A percentile compares a stretch with the other conserved stretches of the same genome.
Evolutionary conservation across 2,113 vertebrate genomes (phyloP).

Genomic region (Saccopteryx bilineata): DNA sequence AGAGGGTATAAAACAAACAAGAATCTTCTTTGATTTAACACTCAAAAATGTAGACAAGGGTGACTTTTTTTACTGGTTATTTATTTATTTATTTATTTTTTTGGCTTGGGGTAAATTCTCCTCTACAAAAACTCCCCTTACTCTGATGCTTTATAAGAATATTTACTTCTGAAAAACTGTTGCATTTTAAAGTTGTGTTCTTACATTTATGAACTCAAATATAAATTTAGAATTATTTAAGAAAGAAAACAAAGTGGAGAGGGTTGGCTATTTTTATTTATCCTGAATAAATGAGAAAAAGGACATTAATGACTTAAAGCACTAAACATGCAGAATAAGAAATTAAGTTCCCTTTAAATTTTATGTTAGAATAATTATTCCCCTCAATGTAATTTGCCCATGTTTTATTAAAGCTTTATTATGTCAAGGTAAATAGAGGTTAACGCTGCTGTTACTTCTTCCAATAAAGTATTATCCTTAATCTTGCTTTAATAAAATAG

Average conservation of each 20-base stretch:
- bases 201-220: conserved; percentile 81
- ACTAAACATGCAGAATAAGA: conserved; percentile 88
- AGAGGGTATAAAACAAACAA: conserved; percentile 86
- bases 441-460: conserved; percentile 88
- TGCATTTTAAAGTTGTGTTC: conserved; percentile 68
- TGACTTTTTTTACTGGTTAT: neutral
- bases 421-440: conserved; percentile 92
- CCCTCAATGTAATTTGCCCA: conserved; percentile 87
- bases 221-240: conserved; percentile 85
- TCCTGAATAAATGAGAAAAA: conserved; percentile 82
- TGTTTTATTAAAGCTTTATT: conserved; percentile 92
- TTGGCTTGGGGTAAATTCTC: conserved; percentile 60
- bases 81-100: conserved; percentile 20
- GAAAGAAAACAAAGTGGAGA: conserved; percentile 79
- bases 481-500: conserved; percentile 91
- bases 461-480: conserved; percentile 89
- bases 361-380: conserved; percentile 90
- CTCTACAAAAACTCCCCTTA: neutral
- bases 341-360: conserved; percentile 90
- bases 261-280: conserved; percentile 85
- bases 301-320: conserved; percentile 87
- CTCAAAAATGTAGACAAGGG: conserved; percentile 85
- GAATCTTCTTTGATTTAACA: conserved; percentile 85
- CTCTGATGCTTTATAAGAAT: conserved; percentile 17
- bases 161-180: conserved; percentile 70